Base-by-base conservation (phyloP, 2,113 vertebrate genomes). In the Passer montanus region DNA sequence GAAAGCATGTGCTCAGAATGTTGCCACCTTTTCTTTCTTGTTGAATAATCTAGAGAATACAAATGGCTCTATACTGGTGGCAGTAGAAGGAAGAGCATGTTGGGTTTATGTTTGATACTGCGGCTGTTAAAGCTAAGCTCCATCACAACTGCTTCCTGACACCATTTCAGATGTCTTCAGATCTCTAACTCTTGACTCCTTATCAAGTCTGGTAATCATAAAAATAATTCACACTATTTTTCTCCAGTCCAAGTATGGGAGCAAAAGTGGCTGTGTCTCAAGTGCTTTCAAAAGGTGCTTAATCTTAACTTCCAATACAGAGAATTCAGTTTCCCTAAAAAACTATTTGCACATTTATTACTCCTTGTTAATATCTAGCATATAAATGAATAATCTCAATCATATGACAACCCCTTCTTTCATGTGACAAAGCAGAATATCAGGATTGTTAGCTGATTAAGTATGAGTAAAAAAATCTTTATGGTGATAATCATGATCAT, bases 31-130 rank as follows among this genome's bases (percentile, higher is more conserved):
- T 74, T 39, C 8, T 24, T 39, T 68, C 33, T 16, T 50, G 3
- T 16, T 35, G 58, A 56, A 49, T 27, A 7, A 68, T 5, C 22
- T 31, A 19, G 9, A 69, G 44, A 24, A 28, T n/a, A 13, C 1
- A 1, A 56, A 20, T 5, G 11, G 15, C 21, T 59, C 56, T 53
- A 4, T 24, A n/a, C 11, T 16, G 15, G 13, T 1, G 1, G 23
- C 37, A 66, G 24, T 7, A 53, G 33, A 62, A 52, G 7, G 33
- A 62, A 52, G 7, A 24, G 13, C 11, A 47, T 63, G 15, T 19
- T 41, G 11, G 27, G 14, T 62, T 76, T 62, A 11, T 20, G 23
- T 72, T 56, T 43, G 41, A n/a, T 23, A 75, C 4, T 4, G 13
- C 13, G 35, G 22, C 14, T 66, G 43, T 47, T 72, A 56, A 76